Evolutionary conservation across 2,797 vertebrate genomes (phyloP).

Genomic region (Chelidonichthys spinosus): DNA sequence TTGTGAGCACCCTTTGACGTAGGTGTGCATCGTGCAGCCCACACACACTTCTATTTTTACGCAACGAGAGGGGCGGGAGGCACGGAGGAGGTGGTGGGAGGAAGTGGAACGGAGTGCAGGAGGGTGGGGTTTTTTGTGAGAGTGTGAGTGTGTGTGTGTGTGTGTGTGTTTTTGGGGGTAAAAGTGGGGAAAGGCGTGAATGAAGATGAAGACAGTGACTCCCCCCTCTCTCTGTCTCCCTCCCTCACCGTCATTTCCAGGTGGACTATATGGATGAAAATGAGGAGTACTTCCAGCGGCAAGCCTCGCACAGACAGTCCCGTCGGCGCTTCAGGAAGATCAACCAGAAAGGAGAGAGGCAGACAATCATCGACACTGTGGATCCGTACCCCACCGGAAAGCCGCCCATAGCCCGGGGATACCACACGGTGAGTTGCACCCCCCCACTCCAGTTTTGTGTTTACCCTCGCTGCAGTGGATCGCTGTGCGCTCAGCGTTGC

Average conservation of each 20-base stretch:
- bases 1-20: slow-evolving; percentile 75
- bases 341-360: slow-evolving; percentile 98
- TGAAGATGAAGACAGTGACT: slow-evolving; percentile 67
- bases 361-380: slow-evolving; percentile 99
- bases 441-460: neutral
- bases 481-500: slow-evolving; percentile 10
- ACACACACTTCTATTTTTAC: slow-evolving; percentile 81
- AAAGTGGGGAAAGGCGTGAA: slow-evolving; percentile 33
- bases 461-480: slow-evolving; percentile 40
- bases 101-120: slow-evolving; percentile 37
- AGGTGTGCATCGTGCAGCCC: slow-evolving; percentile 65
- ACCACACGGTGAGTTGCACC: slow-evolving; percentile 92
- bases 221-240: slow-evolving; percentile 43
- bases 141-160: neutral
- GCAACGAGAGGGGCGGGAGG: slow-evolving; percentile 55
- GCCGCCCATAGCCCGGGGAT: slow-evolving; percentile 93
- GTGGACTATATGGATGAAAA: slow-evolving; percentile 99
- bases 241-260: slow-evolving; percentile 74
- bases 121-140: slow-evolving; percentile 33
- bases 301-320: slow-evolving; percentile 97
- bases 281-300: slow-evolving; percentile 99
- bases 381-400: slow-evolving; percentile 95
- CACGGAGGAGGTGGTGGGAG: slow-evolving; percentile 35
- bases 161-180: slow-evolving; percentile 8
- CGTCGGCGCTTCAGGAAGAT: slow-evolving; percentile 97